These are phyloP conservation scores for Philereme vetulata DNA, from an alignment of 2,888 invertebrate species.

Conservation along the genomic window DNA sequence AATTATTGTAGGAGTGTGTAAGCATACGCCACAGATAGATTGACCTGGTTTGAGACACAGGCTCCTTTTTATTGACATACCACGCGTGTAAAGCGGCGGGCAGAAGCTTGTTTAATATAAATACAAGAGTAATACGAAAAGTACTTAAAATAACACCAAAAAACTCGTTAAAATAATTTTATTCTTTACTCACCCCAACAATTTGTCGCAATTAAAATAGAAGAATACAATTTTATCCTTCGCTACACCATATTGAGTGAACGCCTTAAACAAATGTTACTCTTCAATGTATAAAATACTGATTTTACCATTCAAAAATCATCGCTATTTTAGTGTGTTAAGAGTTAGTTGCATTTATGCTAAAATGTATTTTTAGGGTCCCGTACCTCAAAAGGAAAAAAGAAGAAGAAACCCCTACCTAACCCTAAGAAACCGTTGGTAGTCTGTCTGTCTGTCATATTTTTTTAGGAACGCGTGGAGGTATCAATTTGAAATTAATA, in stretches of 20 bases:
- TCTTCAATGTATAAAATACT: slow-evolving; percentile 43
- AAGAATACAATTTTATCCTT: slow-evolving; percentile 73
- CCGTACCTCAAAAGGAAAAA: slow-evolving; percentile 44
- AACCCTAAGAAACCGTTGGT: no score
- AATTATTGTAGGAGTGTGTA: no score
- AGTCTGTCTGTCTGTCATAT: no score
- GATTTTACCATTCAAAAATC: slow-evolving; percentile 29
- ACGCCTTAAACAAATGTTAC: slow-evolving; percentile 81
- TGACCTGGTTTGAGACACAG: no score
- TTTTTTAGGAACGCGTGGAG: no score
- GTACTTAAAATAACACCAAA: slow-evolving; percentile 37
- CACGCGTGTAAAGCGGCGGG: no score
- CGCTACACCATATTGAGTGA: slow-evolving; percentile 73
- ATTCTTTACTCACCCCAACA: slow-evolving; percentile 49
- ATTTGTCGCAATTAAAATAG: slow-evolving; percentile 75
- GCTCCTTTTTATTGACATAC: no score
- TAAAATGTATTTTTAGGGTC: slow-evolving; percentile 30
- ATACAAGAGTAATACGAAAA: slow-evolving; percentile 3
- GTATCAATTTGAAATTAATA: no score
- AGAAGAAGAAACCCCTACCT: no score
- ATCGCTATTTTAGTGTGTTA: slow-evolving; percentile 36
- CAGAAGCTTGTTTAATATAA: no score
- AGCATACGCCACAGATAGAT: no score
- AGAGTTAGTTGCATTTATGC: slow-evolving; percentile 1
- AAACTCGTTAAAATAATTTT: slow-evolving; percentile 52